Base-by-base conservation (phyloP, 2,888 invertebrate species). In the Napeogenes inachia region DNA sequence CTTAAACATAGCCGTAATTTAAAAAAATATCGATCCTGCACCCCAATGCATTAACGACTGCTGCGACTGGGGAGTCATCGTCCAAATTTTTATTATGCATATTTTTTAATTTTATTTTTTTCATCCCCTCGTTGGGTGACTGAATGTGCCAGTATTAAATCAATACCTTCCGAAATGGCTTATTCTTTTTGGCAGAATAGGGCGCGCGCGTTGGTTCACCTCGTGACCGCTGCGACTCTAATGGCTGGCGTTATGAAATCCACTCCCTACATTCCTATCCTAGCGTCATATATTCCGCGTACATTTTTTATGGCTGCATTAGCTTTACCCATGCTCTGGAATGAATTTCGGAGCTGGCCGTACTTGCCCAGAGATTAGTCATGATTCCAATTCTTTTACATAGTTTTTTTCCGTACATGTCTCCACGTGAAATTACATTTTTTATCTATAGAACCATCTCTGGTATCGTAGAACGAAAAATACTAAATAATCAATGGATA, bases 71-170 rank as follows among this genome's bases (percentile, higher is more conserved):
- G 79, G 77, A 78, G 82, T 79, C 83, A 86, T 84, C 85, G 88
- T 84, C 85, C 85, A 87, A 85, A 88, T 86, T 87, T 88, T 88
- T 73, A 75, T 73, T 73, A 74, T 74, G 75, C 75, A 75, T 74
- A 88, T 86, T 88, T 88, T 87, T 87, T 86, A 84, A 85, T 85
- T 88, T 87, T 83, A 82, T 85, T 87, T 87, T 82, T 76, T 81
- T 74, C 78, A 82, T 83, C 80, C 79, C 73, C 72, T 69, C 71
- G 76, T 73, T 78, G 71, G 75, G 76, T 74, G 75, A 73, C 74
- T 74, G 73, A 76, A 78, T 75, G 73, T 75, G 76, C 76, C 73
- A 65, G 78, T 77, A 77, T 84, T 83, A 81, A 85, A 85, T 85
- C 85, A 85, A 85, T 85, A 85, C 79, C 73, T 74, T 66, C 68